A percentile compares a stretch with the other conserved stretches of the same genome.
These are phyloP conservation scores for Laticauda colubrina DNA, from an alignment of 2,113 vertebrate species.

Conservation along the genomic window DNA sequence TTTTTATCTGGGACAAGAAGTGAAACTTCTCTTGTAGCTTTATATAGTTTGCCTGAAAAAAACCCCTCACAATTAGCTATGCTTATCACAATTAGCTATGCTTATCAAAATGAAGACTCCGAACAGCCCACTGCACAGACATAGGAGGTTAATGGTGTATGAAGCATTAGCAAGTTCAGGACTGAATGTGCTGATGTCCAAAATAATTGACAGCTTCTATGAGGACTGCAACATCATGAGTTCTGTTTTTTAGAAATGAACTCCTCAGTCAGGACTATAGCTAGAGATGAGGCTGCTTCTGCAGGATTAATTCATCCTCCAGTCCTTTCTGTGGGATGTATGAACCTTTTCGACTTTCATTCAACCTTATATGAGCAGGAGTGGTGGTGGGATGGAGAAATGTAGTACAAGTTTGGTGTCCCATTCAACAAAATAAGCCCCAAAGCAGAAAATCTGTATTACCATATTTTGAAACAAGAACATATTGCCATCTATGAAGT, in stretches of 20 bases:
- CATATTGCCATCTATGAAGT: not conserved
- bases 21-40: conserved; percentile 2
- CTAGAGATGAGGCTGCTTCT: not conserved
- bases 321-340: not conserved
- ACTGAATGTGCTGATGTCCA: conserved; percentile 8
- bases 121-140: conserved; percentile 18
- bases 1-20: not conserved
- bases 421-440: not conserved
- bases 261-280: not conserved
- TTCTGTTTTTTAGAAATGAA: not conserved
- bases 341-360: not conserved
- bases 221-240: not conserved
- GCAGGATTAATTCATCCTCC: not conserved
- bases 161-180: conserved; percentile 28
- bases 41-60: conserved; percentile 18
- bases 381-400: not conserved
- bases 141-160: conserved; percentile 17
- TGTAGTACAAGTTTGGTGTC: not conserved
- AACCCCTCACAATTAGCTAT: not conserved
- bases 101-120: conserved; percentile 14
- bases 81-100: conserved; percentile 3
- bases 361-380: not conserved
- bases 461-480: not conserved
- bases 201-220: conserved; percentile 30
- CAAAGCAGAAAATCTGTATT: not conserved